phyloP scores from a whole-genome alignment of 2,113 vertebrate genomes.

The Phycodurus eques region DNA sequence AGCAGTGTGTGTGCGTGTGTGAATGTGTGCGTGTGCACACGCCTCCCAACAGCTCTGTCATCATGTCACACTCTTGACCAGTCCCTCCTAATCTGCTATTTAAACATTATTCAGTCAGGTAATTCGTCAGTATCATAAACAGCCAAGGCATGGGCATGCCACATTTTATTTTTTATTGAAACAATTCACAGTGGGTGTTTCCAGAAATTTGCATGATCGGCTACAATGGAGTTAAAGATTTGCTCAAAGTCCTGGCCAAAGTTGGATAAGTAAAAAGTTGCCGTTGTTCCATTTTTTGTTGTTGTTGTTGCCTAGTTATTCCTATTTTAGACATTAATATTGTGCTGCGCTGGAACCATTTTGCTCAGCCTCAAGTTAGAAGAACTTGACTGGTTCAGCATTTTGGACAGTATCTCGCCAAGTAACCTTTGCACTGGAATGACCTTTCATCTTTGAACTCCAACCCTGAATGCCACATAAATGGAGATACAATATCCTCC shows the following conservation, averaged over 20 bases:
- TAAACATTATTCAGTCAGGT: constrained; percentile 62
- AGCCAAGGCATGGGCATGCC: constrained; percentile 48
- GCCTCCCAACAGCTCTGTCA: constrained; percentile 29
- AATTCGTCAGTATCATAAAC: constrained; percentile 59
- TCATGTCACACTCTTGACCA: constrained; percentile 59
- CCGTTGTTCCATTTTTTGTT: constrained; percentile 39
- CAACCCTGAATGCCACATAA: constrained; percentile 70
- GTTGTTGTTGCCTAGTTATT: constrained; percentile 17
- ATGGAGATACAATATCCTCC: constrained; percentile 76
- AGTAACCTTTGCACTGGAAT: constrained; percentile 59
- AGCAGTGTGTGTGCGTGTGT: background rate
- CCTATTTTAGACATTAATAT: background rate
- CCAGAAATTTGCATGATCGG: constrained; percentile 60
- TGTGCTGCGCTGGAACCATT: background rate
- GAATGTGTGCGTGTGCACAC: background rate
- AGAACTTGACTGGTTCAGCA: constrained; percentile 34
- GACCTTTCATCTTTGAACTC: constrained; percentile 75
- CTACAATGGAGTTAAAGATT: constrained; percentile 56
- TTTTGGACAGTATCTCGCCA: constrained; percentile 63
- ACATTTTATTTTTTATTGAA: constrained; percentile 61
- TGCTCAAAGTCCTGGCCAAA: constrained; percentile 62
- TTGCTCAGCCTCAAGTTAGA: constrained; percentile 23
- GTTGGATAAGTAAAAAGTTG: constrained; percentile 59
- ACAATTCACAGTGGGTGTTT: constrained; percentile 42
- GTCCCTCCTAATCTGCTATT: constrained; percentile 59